phyloP scores from a whole-genome alignment of 2,113 vertebrate species.

The Gallinago media region DNA sequence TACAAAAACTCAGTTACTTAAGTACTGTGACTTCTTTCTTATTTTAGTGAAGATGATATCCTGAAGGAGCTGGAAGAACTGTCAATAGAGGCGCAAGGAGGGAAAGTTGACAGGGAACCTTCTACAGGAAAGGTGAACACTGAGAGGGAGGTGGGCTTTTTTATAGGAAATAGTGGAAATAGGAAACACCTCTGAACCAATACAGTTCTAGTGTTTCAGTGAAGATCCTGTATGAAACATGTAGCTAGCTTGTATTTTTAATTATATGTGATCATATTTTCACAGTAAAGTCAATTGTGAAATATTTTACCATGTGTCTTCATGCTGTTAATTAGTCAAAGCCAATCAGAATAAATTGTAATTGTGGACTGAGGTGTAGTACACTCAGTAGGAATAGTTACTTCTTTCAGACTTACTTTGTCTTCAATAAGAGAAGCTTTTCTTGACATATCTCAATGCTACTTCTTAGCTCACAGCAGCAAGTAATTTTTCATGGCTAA shows the following conservation, averaged over 20 bases:
- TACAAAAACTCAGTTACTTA: neutral
- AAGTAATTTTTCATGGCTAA: neutral
- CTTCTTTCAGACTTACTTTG: neutral
- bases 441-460: neutral
- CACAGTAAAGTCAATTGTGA: neutral
- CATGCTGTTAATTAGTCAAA: neutral
- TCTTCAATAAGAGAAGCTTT: neutral
- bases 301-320: neutral
- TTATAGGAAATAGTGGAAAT: neutral
- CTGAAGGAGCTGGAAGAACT: slow-evolving; percentile 95
- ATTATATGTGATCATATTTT: neutral
- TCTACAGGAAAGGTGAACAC: slow-evolving; percentile 77
- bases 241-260: neutral
- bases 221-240: neutral
- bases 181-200: neutral
- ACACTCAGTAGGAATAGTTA: neutral
- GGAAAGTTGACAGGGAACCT: slow-evolving; percentile 80
- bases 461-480: neutral
- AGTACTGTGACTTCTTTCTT: slow-evolving; percentile 11
- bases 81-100: slow-evolving; percentile 87
- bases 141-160: neutral
- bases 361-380: neutral
- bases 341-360: neutral
- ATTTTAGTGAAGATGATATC: slow-evolving; percentile 95
- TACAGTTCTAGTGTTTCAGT: neutral